Evolutionary conservation across 2,113 vertebrate genomes (phyloP).

Genomic region (Lepidiolamprologus cunningtoni): DNA sequence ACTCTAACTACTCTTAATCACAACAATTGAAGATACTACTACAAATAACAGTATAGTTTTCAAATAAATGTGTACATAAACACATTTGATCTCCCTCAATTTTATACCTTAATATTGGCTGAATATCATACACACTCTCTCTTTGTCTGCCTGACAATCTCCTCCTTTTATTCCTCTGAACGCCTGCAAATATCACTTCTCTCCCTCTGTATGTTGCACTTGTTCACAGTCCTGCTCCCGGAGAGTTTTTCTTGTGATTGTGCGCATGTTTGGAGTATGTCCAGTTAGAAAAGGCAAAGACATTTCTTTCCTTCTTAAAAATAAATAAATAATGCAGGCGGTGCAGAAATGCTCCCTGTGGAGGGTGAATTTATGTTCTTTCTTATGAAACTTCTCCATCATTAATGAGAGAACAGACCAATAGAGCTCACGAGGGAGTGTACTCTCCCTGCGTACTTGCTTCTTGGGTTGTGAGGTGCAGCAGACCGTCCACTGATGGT

Average conservation of each 20-base stretch:
- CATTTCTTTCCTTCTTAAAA: background rate
- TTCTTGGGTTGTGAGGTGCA: background rate
- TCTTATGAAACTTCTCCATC: background rate
- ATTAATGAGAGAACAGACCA: background rate
- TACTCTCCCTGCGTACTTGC: background rate
- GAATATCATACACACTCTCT: background rate
- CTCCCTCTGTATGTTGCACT: background rate
- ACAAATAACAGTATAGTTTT: background rate
- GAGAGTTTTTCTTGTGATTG: background rate
- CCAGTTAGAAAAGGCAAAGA: background rate
- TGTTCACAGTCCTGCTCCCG: background rate
- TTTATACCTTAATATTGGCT: background rate
- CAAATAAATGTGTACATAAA: background rate
- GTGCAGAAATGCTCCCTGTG: background rate
- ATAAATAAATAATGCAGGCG: background rate
- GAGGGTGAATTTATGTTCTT: background rate
- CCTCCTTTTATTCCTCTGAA: background rate
- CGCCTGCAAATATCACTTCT: background rate
- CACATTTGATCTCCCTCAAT: background rate
- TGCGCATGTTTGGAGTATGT: background rate
- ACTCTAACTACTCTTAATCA: background rate
- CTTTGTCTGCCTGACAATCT: background rate
- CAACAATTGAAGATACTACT: background rate
- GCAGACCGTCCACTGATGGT: rapidly evolving
- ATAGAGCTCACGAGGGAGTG: background rate